phyloP scores from a whole-genome alignment of 2,113 vertebrate species.

The Oreochromis aureus region DNA sequence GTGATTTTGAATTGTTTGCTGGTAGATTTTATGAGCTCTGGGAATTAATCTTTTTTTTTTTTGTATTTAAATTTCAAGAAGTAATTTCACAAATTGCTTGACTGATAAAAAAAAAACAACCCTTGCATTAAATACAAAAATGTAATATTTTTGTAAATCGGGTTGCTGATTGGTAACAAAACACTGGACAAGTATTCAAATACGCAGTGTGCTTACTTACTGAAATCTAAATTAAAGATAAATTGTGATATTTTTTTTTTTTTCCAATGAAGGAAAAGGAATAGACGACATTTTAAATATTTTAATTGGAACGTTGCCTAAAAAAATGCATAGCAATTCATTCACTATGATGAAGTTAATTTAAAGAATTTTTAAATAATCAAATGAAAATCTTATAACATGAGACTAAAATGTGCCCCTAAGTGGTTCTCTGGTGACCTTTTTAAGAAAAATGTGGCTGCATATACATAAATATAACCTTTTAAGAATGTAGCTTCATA shows the following conservation, averaged over 20 bases:
- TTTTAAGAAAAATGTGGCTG: not conserved
- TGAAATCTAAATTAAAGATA: not conserved
- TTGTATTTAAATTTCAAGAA: not conserved
- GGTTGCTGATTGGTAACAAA: not conserved
- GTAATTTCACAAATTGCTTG: not conserved
- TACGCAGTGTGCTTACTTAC: not conserved
- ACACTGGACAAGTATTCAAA: not conserved
- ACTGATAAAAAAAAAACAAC: not conserved
- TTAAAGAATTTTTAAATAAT: not conserved
- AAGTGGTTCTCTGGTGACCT: not conserved
- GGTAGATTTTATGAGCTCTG: not conserved
- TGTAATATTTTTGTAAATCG: not conserved
- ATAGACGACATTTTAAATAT: not conserved
- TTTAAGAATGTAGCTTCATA: not conserved
- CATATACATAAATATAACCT: not conserved
- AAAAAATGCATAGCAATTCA: not conserved
- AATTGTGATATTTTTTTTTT: not conserved
- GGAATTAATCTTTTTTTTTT: not conserved
- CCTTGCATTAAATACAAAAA: not conserved
- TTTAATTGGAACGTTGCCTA: not conserved
- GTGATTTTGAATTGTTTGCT: not conserved
- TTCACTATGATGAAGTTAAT: not conserved
- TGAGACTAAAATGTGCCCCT: not conserved
- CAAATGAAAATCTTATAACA: not conserved
- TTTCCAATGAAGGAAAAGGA: not conserved